A percentile compares a stretch with the other conserved stretches of the same genome.
These are phyloP conservation scores for Apaloderma vittatum DNA, from an alignment of 2,113 vertebrate species.

Conservation along the genomic window DNA sequence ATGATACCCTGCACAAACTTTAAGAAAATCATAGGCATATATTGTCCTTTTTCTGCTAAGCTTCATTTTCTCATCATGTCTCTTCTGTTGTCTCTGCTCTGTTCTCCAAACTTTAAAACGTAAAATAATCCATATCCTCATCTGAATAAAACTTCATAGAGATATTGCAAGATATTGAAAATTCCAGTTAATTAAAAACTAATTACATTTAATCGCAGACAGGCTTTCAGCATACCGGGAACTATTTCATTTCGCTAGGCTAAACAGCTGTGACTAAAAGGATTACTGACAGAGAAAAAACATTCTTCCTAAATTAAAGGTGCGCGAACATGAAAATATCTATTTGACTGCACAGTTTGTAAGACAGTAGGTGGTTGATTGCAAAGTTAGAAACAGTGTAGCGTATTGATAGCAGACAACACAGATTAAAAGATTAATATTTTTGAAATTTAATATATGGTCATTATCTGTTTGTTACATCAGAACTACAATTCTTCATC, in stretches of 20 bases:
- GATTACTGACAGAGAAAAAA: constrained; percentile 40
- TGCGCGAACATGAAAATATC: neutral
- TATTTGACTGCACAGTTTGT: neutral
- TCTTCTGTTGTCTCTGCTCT: neutral
- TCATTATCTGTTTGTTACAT: neutral
- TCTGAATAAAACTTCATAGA: constrained; percentile 59
- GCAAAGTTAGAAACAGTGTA: neutral
- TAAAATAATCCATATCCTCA: constrained; percentile 30
- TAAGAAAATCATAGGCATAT: neutral
- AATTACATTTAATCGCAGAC: constrained; percentile 54
- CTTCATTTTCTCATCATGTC: neutral
- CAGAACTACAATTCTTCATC: neutral
- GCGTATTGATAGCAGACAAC: neutral
- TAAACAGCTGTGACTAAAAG: constrained; percentile 67
- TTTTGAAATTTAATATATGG: neutral
- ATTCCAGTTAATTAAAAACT: constrained; percentile 68
- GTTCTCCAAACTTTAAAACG: constrained; percentile 29
- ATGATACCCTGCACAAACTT: neutral
- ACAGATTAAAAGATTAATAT: neutral
- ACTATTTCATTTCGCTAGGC: constrained; percentile 47
- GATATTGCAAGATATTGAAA: neutral
- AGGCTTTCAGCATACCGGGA: constrained; percentile 36
- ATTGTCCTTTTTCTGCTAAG: neutral
- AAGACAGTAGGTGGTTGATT: neutral
- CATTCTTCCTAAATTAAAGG: constrained; percentile 35